A percentile compares a stretch with the other conserved stretches of the same genome.
These are phyloP conservation scores for Eilema griseolum DNA, from an alignment of 2,888 invertebrate genomes.

Conservation along the genomic window DNA sequence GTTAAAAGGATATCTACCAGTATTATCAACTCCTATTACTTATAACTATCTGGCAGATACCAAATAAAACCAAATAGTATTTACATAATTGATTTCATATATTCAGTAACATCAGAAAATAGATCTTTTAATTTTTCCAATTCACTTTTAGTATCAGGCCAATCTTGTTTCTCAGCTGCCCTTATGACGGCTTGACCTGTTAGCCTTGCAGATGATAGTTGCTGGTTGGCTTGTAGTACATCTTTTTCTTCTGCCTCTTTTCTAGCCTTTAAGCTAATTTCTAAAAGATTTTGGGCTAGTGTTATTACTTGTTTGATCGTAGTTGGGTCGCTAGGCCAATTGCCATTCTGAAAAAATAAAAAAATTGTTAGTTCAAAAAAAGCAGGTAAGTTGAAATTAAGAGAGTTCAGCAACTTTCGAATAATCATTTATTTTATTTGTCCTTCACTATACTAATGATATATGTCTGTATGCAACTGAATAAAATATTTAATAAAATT, in stretches of 20 bases:
- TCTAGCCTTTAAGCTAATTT: constrained; percentile 85
- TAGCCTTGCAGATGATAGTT: constrained; percentile 87
- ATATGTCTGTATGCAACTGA: too few relatives aligned
- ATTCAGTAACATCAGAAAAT: constrained; percentile 73
- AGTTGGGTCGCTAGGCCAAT: constrained; percentile 87
- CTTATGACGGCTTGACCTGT: constrained; percentile 86
- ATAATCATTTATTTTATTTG: neutral
- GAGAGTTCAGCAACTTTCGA: neutral
- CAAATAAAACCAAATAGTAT: constrained; percentile 18
- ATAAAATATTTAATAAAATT: too few relatives aligned
- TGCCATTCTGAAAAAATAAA: constrained; percentile 69
- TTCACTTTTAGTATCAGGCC: constrained; percentile 70
- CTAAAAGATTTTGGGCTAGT: constrained; percentile 87
- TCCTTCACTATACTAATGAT: neutral
- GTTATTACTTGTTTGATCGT: constrained; percentile 88
- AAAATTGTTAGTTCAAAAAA: neutral
- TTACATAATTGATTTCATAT: constrained; percentile 79
- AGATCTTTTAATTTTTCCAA: constrained; percentile 68
- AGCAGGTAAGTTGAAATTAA: neutral
- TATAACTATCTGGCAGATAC: neutral
- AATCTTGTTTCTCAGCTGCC: constrained; percentile 79
- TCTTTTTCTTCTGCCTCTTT: constrained; percentile 80
- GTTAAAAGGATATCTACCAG: neutral
- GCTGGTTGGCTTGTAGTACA: constrained; percentile 84
- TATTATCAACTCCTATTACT: neutral